Base-by-base conservation (phyloP, 2,888 invertebrate species). In the Oxyteleia sp. region DNA sequence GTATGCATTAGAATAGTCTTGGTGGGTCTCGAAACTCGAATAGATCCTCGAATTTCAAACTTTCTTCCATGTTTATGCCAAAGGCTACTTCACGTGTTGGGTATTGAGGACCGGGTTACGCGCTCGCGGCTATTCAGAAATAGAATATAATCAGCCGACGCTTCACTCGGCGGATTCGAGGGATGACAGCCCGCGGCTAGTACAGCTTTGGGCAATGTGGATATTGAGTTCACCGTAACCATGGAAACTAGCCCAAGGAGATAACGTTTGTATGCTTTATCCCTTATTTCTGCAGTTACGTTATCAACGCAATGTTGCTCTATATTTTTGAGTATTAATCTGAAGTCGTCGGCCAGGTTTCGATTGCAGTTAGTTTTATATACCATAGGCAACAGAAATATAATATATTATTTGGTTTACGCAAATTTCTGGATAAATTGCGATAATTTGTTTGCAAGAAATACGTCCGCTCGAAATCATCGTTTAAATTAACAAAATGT, bases 221-320 rank as follows among this genome's bases (percentile, higher is more conserved):
- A 93, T 93, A 93, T 93, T 93, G 93, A 93, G 93, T 93, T 93
- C 93, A 90, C 87, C 86, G 93, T 93, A 91, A 90, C 92, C 92
- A 93, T 93, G 91, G 92, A 87, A 89, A 93, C 91, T 87, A 78
- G 88, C 89, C 89, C 53, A 83, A 87, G 91, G 92, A 91, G 84
- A 87, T 87, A 91, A 90, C 90, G 91, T 91, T 92, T 91, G 90
- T 90, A 87, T 89, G 91, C 89, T 92, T 92, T 91, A 91, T 91
- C 92, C 92, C 90, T 92, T 89, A 90, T 91, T 90, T 89, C 89
- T 87, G 91, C 88, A 91, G 91, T 92, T 90, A 90, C 89, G 89
- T 87, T 88, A 88, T 88, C 88, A 88, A 86, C 87, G 86, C 81
- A 85, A 84, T 84, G 86, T 86, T 85, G 82, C 79, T 75, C 64